A percentile compares a stretch with the other conserved stretches of the same genome.
Conservation (phyloP, 2,888 invertebrate genomes). For the Synergus japonicus region DNA sequence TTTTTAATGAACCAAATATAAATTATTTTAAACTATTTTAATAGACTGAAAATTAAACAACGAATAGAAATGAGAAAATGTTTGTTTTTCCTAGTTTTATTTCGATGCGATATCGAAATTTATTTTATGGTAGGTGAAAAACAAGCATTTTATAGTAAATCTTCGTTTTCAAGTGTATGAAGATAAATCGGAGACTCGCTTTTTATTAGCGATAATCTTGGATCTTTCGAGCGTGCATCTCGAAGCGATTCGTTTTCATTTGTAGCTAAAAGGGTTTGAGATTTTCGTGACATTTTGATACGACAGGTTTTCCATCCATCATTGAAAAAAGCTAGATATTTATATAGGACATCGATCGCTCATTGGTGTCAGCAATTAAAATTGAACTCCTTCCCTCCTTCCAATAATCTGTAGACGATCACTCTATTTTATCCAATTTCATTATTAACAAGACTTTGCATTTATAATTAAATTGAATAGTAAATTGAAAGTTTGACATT, state of each 20-base stretch:
- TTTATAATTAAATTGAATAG: not conserved
- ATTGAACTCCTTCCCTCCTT: not conserved
- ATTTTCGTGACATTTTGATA: constrained; percentile 15
- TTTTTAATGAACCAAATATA: not conserved
- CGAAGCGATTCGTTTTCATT: constrained; percentile 24
- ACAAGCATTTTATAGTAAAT: not conserved
- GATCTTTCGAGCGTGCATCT: not conserved
- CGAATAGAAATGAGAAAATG: not conserved
- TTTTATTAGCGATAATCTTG: constrained; percentile 19
- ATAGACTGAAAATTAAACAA: no score
- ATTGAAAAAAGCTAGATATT: constrained; percentile 1
- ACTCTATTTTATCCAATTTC: not conserved
- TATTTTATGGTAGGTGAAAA: not conserved
- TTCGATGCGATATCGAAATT: not conserved
- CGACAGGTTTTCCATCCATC: not conserved
- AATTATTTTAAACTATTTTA: not conserved
- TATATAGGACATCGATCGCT: constrained; percentile 8
- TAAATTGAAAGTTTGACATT: not conserved
- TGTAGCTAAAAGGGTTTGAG: constrained; percentile 14
- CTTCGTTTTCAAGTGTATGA: not conserved
- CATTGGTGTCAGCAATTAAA: constrained; percentile 17
- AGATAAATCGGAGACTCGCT: constrained; percentile 7
- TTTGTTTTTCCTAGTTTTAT: not conserved
- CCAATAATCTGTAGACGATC: not conserved
- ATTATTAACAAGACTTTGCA: not conserved